Evolutionary conservation across 23 tunicate genomes (phyloP), one percentile per base, ranked within the genome.

Genomic region (Ciona savignyi): DNA sequence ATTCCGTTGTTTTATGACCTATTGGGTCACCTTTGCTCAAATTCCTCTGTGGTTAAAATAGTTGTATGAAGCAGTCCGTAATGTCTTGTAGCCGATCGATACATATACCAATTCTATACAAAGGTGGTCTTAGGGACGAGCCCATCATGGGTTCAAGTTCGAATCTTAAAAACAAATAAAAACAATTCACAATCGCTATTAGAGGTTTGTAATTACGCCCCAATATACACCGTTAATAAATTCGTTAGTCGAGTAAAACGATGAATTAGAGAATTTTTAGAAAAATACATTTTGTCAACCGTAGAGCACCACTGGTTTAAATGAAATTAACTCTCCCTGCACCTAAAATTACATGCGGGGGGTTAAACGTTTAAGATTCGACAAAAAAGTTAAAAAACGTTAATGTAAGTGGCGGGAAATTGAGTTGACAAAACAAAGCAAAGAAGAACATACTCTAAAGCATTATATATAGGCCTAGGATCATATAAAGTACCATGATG

Each of bases 121-220:
- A n/a, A n/a, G n/a, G n/a, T n/a, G n/a, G n/a, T n/a, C n/a, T n/a
- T n/a, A n/a, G n/a, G n/a, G n/a, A n/a, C n/a, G n/a, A n/a, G n/a
- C n/a, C n/a, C n/a, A n/a, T n/a, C n/a, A n/a, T n/a, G n/a, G n/a
- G n/a, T n/a, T n/a, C n/a, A n/a, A n/a, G n/a, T n/a, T n/a, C n/a
- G n/a, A n/a, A n/a, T n/a, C n/a, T n/a, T n/a, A n/a, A n/a, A n/a
- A n/a, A n/a, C n/a, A n/a, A n/a, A n/a, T n/a, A n/a, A n/a, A n/a
- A n/a, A n/a, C n/a, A n/a, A n/a, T n/a, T n/a, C n/a, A n/a, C n/a
- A n/a, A n/a, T 42, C 56, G 56, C 56, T 42, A 42, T 42, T 42
- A 42, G 56, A 42, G 56, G 56, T 42, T n/a, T 42, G 56, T 42
- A 42, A 42, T 42, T 42, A 42, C 56, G 56, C 56, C 56, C 56